A percentile compares a stretch with the other conserved stretches of the same genome.
These are phyloP conservation scores for Pachliopta kotzebuea DNA, from an alignment of 2,888 invertebrate species.

Conservation along the genomic window DNA sequence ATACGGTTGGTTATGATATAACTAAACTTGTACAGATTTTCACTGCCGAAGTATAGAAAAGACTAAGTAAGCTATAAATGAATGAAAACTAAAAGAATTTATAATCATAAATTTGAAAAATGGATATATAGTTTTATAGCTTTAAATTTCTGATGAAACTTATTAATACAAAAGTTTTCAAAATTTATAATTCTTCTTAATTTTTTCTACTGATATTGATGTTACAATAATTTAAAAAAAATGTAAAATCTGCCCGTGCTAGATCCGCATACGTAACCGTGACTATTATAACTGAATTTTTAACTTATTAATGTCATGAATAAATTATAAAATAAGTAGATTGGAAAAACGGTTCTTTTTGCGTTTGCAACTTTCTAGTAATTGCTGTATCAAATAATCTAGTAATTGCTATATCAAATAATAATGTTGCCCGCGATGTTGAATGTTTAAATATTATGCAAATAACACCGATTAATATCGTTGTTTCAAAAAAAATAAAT, in stretches of 20 bases:
- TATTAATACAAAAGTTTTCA: no score
- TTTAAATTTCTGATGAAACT: no score
- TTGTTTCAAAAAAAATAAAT: no score
- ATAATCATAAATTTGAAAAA: no score
- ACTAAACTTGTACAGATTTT: no score
- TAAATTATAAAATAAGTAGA: conserved; percentile 19
- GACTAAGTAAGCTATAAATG: no score
- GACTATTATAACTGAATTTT: conserved; percentile 3
- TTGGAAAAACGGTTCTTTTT: conserved; percentile 19
- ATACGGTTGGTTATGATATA: no score
- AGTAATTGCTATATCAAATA: conserved; percentile 34
- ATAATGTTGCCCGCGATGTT: conserved; percentile 45
- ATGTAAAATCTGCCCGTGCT: not conserved
- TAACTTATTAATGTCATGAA: conserved; percentile 7
- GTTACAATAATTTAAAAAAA: not conserved
- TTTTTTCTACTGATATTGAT: no score
- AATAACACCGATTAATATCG: not conserved
- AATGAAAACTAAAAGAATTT: no score
- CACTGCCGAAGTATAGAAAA: no score
- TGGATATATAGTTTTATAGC: no score
- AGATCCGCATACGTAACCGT: conserved; percentile 1
- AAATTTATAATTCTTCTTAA: no score
- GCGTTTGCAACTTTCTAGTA: conserved; percentile 19
- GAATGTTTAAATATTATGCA: conserved; percentile 42
- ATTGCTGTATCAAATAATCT: conserved; percentile 1